Conservation (phyloP, 2,113 vertebrate species). For the Microcebus griseorufus region DNA sequence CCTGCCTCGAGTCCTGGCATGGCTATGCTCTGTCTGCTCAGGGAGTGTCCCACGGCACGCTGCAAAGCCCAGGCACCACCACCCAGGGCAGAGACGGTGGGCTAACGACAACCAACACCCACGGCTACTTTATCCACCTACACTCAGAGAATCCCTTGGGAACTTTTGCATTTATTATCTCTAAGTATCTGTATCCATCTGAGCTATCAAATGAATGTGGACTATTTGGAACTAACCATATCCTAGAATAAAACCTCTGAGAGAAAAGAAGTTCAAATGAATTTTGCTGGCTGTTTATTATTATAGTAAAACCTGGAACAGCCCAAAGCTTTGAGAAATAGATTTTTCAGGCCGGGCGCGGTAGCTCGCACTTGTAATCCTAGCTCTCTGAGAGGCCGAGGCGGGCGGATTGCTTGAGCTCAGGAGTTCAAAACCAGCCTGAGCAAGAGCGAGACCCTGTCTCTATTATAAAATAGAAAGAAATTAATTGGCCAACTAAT, state of each 20-base stretch:
- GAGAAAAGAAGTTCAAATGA: neutral
- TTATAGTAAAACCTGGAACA: neutral
- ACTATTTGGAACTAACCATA: slow-evolving; percentile 4
- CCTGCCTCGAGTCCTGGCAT: neutral
- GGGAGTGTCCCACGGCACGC: neutral
- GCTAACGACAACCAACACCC: neutral
- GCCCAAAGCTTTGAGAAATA: neutral
- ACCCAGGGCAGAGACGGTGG: neutral
- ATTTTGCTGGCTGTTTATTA: neutral
- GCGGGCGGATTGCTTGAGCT: too few species aligned
- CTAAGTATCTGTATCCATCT: neutral
- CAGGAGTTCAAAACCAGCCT: too few species aligned
- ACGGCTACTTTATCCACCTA: neutral
- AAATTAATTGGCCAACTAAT: too few species aligned
- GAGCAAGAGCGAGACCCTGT: too few species aligned
- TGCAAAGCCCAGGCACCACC: too few species aligned
- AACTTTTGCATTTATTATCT: neutral
- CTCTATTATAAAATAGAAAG: too few species aligned
- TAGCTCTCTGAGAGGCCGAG: too few species aligned
- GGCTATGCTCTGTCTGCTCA: neutral
- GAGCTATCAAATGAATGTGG: neutral
- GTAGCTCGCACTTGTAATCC: too few species aligned
- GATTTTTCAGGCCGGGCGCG: neutral
- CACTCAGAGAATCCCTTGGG: neutral
- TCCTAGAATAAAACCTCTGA: slow-evolving; percentile 35